Percentiles rank a stretch among this genome's conserved stretches.
Evolutionary conservation across 2,888 invertebrate species (phyloP).

Genomic region (Dione juno): DNA sequence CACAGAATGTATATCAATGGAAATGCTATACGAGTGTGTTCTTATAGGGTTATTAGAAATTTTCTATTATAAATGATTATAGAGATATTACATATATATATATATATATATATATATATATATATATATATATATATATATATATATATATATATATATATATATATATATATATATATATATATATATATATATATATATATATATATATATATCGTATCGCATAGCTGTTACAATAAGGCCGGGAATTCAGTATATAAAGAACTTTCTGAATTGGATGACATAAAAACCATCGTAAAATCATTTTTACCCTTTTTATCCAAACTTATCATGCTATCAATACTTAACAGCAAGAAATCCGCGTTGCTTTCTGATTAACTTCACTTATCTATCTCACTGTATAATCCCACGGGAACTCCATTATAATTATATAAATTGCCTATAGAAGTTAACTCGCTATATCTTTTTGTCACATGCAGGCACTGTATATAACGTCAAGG

Average conservation of each 20-base stretch:
- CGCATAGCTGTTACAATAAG: too few species aligned
- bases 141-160: too few species aligned
- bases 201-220: too few species aligned
- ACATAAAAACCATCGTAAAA: too few species aligned
- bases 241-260: too few species aligned
- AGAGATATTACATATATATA: too few species aligned
- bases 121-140: too few species aligned
- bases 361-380: not conserved
- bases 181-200: too few species aligned
- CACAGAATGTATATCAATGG: conserved; percentile 1
- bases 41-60: not conserved
- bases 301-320: too few species aligned
- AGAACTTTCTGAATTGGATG: too few species aligned
- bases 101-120: too few species aligned
- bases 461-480: not conserved
- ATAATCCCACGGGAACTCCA: conserved; percentile 7
- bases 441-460: not conserved
- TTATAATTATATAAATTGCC: conserved; percentile 4
- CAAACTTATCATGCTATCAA: not conserved
- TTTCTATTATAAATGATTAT: not conserved
- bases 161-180: too few species aligned
- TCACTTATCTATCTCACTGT: not conserved
- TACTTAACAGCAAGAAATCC: not conserved
- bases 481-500: not conserved
- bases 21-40: conserved; percentile 1